Evolutionary conservation across 2,888 invertebrate genomes (phyloP).

Genomic region (Scaptodrosophila latifasciaeformis): DNA sequence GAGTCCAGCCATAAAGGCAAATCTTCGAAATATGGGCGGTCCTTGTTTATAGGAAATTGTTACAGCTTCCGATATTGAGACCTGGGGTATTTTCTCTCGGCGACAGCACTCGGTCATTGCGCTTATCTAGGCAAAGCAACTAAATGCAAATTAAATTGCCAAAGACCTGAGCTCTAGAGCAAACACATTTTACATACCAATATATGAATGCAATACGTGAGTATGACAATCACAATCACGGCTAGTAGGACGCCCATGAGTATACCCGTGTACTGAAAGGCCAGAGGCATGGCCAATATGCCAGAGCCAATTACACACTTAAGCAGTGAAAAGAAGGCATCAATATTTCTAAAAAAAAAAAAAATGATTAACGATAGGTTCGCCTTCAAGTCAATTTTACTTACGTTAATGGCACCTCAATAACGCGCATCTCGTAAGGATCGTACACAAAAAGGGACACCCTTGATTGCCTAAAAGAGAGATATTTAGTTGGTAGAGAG

Average conservation of each 20-base stretch:
- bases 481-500: not conserved
- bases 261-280: slow-evolving; percentile 47
- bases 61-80: slow-evolving; percentile 55
- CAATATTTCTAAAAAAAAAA: slow-evolving; percentile 35
- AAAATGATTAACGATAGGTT: not conserved
- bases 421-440: slow-evolving; percentile 50
- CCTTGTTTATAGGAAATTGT: slow-evolving; percentile 43
- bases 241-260: slow-evolving; percentile 33
- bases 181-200: slow-evolving; percentile 56
- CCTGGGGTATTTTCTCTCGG: slow-evolving; percentile 42
- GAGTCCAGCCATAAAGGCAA: slow-evolving; percentile 35
- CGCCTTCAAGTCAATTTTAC: slow-evolving; percentile 3
- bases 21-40: slow-evolving; percentile 41
- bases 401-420: slow-evolving; percentile 48
- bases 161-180: no score
- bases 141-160: slow-evolving; percentile 9
- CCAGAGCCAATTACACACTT: slow-evolving; percentile 58
- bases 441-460: slow-evolving; percentile 41
- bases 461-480: slow-evolving; percentile 29
- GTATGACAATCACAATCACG: slow-evolving; percentile 41
- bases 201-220: slow-evolving; percentile 56
- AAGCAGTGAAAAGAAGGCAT: slow-evolving; percentile 48
- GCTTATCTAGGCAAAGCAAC: slow-evolving; percentile 32
- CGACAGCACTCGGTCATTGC: slow-evolving; percentile 59
- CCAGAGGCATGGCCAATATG: slow-evolving; percentile 55